Base-by-base conservation (phyloP, 2,113 vertebrate species). In the Phasianus colchicus region DNA sequence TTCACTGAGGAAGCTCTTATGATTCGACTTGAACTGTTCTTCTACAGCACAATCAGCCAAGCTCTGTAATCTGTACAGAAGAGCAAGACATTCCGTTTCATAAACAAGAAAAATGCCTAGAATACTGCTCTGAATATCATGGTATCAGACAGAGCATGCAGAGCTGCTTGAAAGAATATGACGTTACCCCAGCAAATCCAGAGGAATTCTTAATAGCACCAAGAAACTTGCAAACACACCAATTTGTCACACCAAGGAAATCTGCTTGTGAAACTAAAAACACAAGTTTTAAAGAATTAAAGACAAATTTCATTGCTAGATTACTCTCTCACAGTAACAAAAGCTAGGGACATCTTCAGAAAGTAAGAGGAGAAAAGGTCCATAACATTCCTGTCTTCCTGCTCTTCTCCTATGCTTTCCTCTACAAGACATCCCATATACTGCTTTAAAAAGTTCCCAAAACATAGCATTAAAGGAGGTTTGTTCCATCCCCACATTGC, bases 1-100 rank as follows among this genome's bases (percentile, higher is more conserved):
- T 80, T 87, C 82, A 60, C 82, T 5, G 9, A 55, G 74, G 71
- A 91, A 93, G 50, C 75, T 92, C 94, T 54, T 80, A 69, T 80
- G 38, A 69, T 89, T 47, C 32, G 32, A 86, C 67, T 88, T 85
- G 34, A 58, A 76, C 38, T 36, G 40, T 57, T 86, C 61, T 86
- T 71, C 66, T 64, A 69, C 82, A 25, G 52, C 43, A 92, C 34
- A 57, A 40, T 40, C 52, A 80, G 64, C 32, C 64, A 90, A 70
- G 19, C 55, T 87, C 78, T 88, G 67, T 48, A 79, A 63, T 60
- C 84, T 50, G 58, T 55, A 87, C 81, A 83, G 75, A 93, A 54
- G 17, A 91, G 45, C 47, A 91, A 52, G 82, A 95, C 85, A 47
- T 86, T 73, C 79, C 76, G 29, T 43, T 89, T 43, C 57, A 73